Evolutionary conservation across 2,113 vertebrate genomes (phyloP), one percentile per base, ranked within the genome.

Genomic region (Lepus americanus): DNA sequence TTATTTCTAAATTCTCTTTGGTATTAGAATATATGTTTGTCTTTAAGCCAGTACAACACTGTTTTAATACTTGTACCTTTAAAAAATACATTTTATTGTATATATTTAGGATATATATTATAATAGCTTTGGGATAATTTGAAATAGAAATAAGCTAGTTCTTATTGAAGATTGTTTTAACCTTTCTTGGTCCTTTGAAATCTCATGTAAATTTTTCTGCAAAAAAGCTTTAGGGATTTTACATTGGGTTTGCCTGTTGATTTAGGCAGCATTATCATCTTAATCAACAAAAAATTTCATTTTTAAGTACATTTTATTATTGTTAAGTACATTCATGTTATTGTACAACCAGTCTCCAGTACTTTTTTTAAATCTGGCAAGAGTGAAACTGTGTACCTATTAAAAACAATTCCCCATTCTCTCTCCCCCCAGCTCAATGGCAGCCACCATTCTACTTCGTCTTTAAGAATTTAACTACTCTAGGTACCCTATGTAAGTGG

Each of bases 71-170:
- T 25, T 81, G 3, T 70, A 86, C 20, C 7, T 76, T 66, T 36
- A 11, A 51, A 55, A 27, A 12, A 6, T 17, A 17, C 7, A 49
- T 16, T 53, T 55, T 31, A 39, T 14, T 72, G 27, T 92, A 44
- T 44, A 44, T 72, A 55, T 67, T 66, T 89, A 89, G 59, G 44
- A n/a, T 88, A 31, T 3, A 59, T 44, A 44, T 44, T 44, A 44
- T 67, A 53, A 27, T 53, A 36, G 61, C 67, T 89, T 93, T 90
- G 39, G 69, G 76, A 67, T 81, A 87, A 67, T 93, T 90, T 90
- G 63, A 90, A 78, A 72, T 86, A 1, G 6, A 6, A 63, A 70
- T 51, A 25, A 94, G 44, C 44, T 44, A 44, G 22, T 72, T 87
- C 25, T 72, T 88, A 74, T 88, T 84, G 39, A 91, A 55, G n/a